phyloP scores from a whole-genome alignment of 2,113 vertebrate species.

The Entomyzon cyanotis region DNA sequence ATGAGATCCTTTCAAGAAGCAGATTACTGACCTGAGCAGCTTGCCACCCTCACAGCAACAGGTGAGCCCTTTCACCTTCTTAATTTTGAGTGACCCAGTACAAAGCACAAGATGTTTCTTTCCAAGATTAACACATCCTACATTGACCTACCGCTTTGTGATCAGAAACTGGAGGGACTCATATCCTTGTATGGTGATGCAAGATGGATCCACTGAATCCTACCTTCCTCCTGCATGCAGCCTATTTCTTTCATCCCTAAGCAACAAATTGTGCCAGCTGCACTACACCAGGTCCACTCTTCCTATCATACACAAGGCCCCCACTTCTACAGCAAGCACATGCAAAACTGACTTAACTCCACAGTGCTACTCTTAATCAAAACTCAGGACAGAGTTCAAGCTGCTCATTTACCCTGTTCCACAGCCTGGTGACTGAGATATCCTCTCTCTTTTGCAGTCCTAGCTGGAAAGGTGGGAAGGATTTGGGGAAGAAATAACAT shows the following conservation, averaged over 20 bases:
- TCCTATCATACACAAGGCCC: not conserved
- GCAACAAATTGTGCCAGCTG: not conserved
- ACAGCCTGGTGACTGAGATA: not conserved
- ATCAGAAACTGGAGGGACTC: not conserved
- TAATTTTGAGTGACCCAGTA: not conserved
- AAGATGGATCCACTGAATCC: not conserved
- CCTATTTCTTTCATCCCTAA: not conserved
- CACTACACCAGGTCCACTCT: not conserved
- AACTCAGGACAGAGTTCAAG: not conserved
- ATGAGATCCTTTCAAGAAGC: not conserved
- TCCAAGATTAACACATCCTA: not conserved
- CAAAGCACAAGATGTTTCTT: not conserved
- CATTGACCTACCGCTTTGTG: not conserved
- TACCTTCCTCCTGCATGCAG: not conserved
- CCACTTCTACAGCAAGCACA: not conserved
- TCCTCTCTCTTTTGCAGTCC: not conserved
- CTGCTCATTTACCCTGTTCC: not conserved
- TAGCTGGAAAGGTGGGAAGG: not conserved
- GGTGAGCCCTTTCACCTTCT: not conserved
- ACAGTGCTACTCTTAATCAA: not conserved
- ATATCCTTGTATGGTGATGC: accelerated
- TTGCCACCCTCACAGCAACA: not conserved
- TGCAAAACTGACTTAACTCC: not conserved
- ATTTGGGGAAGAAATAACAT: not conserved
- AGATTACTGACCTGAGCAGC: not conserved